Evolutionary conservation across 1,140 invertebrate species (phyloP), one percentile per base, ranked within the genome.

Genomic region (Drosophila santomea): DNA sequence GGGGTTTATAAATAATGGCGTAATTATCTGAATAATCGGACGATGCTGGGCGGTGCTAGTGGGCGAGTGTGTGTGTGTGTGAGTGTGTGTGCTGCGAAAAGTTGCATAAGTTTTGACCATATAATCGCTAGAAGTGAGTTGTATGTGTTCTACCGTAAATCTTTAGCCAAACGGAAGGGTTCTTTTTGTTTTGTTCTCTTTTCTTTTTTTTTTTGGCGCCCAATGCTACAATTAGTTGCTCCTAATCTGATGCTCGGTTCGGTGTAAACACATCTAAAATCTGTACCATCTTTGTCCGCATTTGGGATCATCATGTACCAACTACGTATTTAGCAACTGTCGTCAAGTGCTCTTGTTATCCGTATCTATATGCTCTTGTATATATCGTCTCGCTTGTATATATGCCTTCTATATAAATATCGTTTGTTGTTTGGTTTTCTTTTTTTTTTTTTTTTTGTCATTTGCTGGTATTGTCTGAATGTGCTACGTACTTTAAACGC

Each of bases 401-500:
- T 73, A 63, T 82, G 51, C 66, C 44, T 50, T 66, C 44, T 71
- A 71, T 71, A 71, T 63, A 73, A 73, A 62, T 73, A 73, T 72
- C 41, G 28, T 36, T 77, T 60, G 12, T 38, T 57, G 38, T 44
- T 44, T 45, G 15, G 8, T 17, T 45, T 51, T 48, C 61, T 35
- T 66, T 20, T 20, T 17, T 45, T 51, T 48, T 66, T 36, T 66
- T 20, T 20, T 20, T 20, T 48, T 66, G 44, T 66, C 23, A 55
- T 39, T 69, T 47, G 50, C 45, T 78, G 72, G 84, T 88, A 88
- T 88, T 88, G 84, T 88, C 84, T 89, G 83, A 89, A 83, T 89
- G 83, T 89, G 84, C 83, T 89, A 84, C 66, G 62, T 86, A 86
- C 74, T 84, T 82, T 82, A 68, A 88, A 88, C 51, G 57, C 80